These are phyloP conservation scores for Loxodonta africana DNA, from an alignment of 2,113 vertebrate genomes.

Conservation along the genomic window DNA sequence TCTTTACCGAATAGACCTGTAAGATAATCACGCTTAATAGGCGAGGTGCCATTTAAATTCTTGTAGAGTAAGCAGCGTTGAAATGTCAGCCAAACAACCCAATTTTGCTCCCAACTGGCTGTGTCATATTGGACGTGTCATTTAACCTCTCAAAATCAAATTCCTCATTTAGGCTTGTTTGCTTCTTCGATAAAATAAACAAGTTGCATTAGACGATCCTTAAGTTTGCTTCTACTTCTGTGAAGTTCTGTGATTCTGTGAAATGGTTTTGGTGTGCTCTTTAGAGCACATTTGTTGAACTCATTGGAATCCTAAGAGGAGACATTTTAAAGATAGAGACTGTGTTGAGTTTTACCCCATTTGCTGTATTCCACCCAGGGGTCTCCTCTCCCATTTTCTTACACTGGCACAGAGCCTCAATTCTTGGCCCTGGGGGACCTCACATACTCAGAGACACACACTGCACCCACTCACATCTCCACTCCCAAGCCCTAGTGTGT, in stretches of 20 bases:
- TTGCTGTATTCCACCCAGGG: background rate
- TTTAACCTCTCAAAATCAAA: background rate
- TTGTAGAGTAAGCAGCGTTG: background rate
- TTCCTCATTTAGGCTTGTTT: background rate
- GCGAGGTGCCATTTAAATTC: background rate
- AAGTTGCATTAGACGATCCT: background rate
- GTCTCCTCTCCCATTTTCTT: background rate
- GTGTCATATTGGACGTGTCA: background rate
- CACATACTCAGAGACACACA: background rate
- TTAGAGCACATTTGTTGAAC: background rate
- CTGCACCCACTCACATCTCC: accelerated
- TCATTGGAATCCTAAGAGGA: background rate
- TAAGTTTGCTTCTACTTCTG: background rate
- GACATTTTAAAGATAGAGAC: background rate
- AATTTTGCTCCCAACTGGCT: background rate
- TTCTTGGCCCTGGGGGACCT: background rate
- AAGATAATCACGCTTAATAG: background rate
- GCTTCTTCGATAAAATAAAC: background rate
- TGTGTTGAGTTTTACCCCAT: background rate
- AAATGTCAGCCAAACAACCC: background rate
- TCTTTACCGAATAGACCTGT: background rate
- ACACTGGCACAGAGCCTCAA: background rate
- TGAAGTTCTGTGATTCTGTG: background rate
- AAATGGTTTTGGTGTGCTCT: background rate
- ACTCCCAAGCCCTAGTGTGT: accelerated